Evolutionary conservation across 2,888 invertebrate species (phyloP).

Genomic region (Oasisia sp.): DNA sequence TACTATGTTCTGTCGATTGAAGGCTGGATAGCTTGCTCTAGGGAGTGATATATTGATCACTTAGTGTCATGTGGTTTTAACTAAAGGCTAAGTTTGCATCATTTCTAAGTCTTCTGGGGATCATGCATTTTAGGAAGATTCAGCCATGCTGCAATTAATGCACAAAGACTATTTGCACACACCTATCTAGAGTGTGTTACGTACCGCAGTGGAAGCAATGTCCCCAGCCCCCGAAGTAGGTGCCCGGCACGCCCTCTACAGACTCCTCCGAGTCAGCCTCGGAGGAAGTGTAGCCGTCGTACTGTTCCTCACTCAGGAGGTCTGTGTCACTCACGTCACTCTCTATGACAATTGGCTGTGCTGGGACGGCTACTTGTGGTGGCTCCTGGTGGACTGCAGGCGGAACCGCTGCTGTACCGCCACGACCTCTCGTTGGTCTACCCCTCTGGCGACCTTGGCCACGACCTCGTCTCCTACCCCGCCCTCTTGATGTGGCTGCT

Average conservation of each 20-base stretch:
- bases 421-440: not conserved
- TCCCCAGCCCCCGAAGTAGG: slow-evolving; percentile 74
- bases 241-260: slow-evolving; percentile 64
- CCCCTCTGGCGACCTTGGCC: slow-evolving; percentile 13
- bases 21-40: too few relatives aligned
- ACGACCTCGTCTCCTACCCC: slow-evolving; percentile 21
- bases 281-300: slow-evolving; percentile 29
- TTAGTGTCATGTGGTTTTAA: too few relatives aligned
- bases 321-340: not conserved
- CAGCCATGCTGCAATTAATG: too few relatives aligned
- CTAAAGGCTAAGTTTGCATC: too few relatives aligned
- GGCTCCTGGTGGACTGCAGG: not conserved
- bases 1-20: too few relatives aligned
- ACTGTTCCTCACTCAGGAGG: slow-evolving; percentile 25
- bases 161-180: too few relatives aligned
- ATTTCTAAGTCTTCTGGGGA: too few relatives aligned
- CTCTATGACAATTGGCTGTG: not conserved
- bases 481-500: not conserved
- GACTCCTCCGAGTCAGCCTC: slow-evolving; percentile 27
- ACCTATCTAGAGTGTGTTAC: not conserved
- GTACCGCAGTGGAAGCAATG: slow-evolving; percentile 71
- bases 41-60: too few relatives aligned
- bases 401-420: not conserved
- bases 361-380: not conserved
- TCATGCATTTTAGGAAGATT: too few relatives aligned